phyloP scores from a whole-genome alignment of 2,888 invertebrate species.

The Drosophila helvetica region DNA sequence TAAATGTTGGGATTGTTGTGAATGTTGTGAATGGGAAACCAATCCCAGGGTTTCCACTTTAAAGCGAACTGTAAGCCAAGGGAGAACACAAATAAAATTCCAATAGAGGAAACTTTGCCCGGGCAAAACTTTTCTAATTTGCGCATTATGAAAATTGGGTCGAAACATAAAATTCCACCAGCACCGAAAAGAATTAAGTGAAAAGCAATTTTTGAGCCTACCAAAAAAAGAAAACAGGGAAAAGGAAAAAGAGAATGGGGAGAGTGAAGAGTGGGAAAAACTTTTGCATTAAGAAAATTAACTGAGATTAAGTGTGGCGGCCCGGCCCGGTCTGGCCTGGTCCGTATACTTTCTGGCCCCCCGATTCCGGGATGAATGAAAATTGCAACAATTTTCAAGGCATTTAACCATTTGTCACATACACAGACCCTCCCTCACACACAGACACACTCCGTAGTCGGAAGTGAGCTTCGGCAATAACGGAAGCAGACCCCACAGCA shows the following conservation, averaged over 20 bases:
- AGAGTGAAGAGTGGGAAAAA: slow-evolving; percentile 58
- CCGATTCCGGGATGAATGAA: slow-evolving; percentile 32
- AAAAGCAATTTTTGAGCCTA: slow-evolving; percentile 45
- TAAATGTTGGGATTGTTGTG: slow-evolving; percentile 58
- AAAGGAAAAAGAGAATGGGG: slow-evolving; percentile 21
- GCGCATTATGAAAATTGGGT: slow-evolving; percentile 76
- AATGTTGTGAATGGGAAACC: slow-evolving; percentile 74
- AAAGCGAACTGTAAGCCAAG: slow-evolving; percentile 43
- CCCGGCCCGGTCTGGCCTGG: slow-evolving; percentile 2
- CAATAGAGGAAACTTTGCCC: slow-evolving; percentile 22
- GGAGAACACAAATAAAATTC: neutral
- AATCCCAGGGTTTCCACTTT: slow-evolving; percentile 60
- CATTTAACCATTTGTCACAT: slow-evolving; percentile 77
- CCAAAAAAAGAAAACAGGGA: slow-evolving; percentile 7
- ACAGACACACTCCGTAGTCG: slow-evolving; percentile 32
- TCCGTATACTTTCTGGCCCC: slow-evolving; percentile 41
- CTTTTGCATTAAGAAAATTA: slow-evolving; percentile 82
- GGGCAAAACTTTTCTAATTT: slow-evolving; percentile 75
- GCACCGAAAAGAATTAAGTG: slow-evolving; percentile 34
- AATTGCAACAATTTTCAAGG: slow-evolving; percentile 71
- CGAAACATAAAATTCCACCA: slow-evolving; percentile 40
- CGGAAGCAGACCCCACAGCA: slow-evolving; percentile 44
- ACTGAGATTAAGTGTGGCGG: slow-evolving; percentile 80
- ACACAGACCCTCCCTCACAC: slow-evolving; percentile 38
- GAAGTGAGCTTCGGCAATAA: slow-evolving; percentile 44